Percentiles rank a stretch among this genome's conserved stretches.
Evolutionary conservation across 2,113 vertebrate species (phyloP).

Genomic region (Cololabis saira): DNA sequence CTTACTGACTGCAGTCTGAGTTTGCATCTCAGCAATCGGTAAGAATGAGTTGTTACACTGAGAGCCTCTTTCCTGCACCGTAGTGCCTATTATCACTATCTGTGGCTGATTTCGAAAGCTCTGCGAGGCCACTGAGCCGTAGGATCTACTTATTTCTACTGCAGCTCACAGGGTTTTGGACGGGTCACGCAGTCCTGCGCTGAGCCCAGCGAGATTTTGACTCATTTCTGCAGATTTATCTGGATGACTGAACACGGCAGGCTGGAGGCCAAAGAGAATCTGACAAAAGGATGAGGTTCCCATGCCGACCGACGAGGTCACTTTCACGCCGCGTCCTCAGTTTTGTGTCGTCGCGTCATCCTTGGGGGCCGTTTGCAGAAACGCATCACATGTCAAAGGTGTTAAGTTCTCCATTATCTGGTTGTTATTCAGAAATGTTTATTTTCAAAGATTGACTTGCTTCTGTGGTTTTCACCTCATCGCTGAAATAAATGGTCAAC

Average conservation of each 20-base stretch:
- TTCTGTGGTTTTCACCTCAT: conserved; percentile 50
- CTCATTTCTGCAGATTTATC: conserved; percentile 42
- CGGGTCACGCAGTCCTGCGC: conserved; percentile 21
- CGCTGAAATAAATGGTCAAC: conserved; percentile 56
- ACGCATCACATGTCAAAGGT: neutral
- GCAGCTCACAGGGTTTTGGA: conserved; percentile 32
- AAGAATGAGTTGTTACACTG: conserved; percentile 31
- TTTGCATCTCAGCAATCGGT: conserved; percentile 44
- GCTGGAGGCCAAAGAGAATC: no score
- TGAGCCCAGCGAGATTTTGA: conserved; percentile 11
- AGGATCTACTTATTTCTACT: conserved; percentile 1
- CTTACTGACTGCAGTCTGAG: conserved; percentile 48
- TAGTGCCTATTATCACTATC: conserved; percentile 62
- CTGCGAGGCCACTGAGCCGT: conserved; percentile 19
- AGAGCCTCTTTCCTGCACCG: conserved; percentile 63
- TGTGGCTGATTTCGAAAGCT: conserved; percentile 35
- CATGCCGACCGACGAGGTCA: no score
- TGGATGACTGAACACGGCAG: conserved; percentile 24
- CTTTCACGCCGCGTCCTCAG: no score
- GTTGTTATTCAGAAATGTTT: conserved; percentile 11
- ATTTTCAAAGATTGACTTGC: conserved; percentile 32
- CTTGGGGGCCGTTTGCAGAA: conserved; percentile 1
- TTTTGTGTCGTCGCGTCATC: no score
- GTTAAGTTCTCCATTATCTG: neutral
- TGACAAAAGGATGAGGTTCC: no score